Base-by-base conservation (phyloP, 1,140 invertebrate genomes). In the Nomia melanderi region DNA sequence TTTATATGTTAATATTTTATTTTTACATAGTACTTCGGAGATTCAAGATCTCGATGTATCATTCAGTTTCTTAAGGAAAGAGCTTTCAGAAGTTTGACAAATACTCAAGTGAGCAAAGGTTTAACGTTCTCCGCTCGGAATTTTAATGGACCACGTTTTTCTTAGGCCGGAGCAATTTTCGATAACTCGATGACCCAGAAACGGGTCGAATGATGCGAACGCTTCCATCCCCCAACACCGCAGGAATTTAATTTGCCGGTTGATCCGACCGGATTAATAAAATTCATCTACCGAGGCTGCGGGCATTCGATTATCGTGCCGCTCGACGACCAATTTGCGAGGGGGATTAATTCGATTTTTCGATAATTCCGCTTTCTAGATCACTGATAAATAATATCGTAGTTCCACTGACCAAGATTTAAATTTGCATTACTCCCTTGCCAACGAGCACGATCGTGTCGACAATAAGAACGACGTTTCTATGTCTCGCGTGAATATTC, bases 171-270 rank as follows among this genome's bases (percentile, higher is more conserved):
- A 56, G 27, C 23, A 56, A 69, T 71, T 60, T 56, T 70, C 53
- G 7, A 59, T 71, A 60, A 72, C 39, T 39, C 23, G 17, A 25
- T 53, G 17, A 64, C 44, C 44, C 11, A 53, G 59, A 64, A 64
- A 33, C 27, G 39, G 20, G 9, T n/a, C 9, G 17, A 33, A 71
- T n/a, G 41, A 70, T 60, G 36, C 25, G 20, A 25, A 4, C 11
- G n/a, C 54, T 39, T 36, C 9, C n/a, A 39, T 17, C 36, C 20
- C 23, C 6, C n/a, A 50, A 17, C 25, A n/a, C 23, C 23, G n/a
- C 36, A 31, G 72, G n/a, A 66, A 66, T 12, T 65, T 63, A 36
- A 66, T 74, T 74, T 72, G 9, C 59, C 5, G 53, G 23, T 7
- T 25, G 14, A 50, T 44, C 41, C 23, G 70, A 23, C 7, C 14